phyloP scores from a whole-genome alignment of 2,113 vertebrate species.

The Plotosus lineatus region DNA sequence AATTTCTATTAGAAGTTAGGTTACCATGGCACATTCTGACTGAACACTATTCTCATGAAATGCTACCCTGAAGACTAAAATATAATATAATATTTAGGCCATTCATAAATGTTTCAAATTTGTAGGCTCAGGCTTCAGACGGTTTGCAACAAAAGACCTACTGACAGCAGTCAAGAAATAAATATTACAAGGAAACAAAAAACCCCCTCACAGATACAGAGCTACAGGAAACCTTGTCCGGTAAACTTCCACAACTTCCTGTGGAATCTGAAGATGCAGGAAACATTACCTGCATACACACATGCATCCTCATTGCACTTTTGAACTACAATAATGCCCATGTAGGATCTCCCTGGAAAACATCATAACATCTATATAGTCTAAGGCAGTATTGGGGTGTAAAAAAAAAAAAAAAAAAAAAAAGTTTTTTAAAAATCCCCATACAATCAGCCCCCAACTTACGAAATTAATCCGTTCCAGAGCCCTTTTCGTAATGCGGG shows the following conservation, averaged over 20 bases:
- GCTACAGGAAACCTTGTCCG: conserved; percentile 17
- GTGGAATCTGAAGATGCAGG: conserved; percentile 39
- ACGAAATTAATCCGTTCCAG: no score
- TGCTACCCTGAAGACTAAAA: background rate
- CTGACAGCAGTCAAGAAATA: background rate
- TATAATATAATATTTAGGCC: background rate
- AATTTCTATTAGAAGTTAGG: no score
- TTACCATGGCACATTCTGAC: background rate
- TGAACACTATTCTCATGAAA: background rate
- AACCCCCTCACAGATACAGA: background rate
- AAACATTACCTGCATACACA: background rate
- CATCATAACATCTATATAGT: background rate
- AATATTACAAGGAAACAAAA: background rate
- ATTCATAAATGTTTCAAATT: no score
- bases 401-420: no score
- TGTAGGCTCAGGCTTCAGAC: background rate
- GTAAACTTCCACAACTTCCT: conserved; percentile 47
- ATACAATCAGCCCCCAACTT: no score
- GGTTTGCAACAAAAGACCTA: background rate
- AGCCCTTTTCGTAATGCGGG: no score
- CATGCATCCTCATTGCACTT: background rate
- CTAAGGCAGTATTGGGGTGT: background rate
- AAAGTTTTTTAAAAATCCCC: no score
- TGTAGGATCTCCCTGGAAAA: background rate
- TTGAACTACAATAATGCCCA: background rate